Base-by-base conservation (phyloP, 2,888 invertebrate species). In the Ophion slaviceki region DNA sequence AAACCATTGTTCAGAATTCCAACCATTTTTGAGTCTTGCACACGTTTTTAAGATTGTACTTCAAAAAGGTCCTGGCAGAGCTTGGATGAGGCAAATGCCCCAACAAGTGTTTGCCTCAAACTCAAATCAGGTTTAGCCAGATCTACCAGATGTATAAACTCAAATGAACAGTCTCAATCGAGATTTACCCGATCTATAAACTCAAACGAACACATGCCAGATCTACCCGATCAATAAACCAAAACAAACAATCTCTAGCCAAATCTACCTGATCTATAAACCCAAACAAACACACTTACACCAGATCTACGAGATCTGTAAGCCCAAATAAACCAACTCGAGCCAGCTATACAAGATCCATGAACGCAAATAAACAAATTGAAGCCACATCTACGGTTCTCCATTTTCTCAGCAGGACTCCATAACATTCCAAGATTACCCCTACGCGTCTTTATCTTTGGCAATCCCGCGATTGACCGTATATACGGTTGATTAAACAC, bases 401-500 rank as follows among this genome's bases (percentile, higher is more conserved):
- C 2, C 11, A 70, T 53, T 53, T 8, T 4, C 70, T 28, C 47
- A 70, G 53, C 53, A 53, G 3, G 14, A 53, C 17, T 8, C 70
- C n/a, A 24, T 20, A 11, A 67, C 40, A 57, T 57, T 6, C 36
- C 36, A 36, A 36, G 36, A 36, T 20, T 36, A 59, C 14, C 40
- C 10, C 36, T n/a, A 59, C n/a, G 14, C 32, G 45, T 62, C 45
- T 62, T 24, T 3, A 14, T 62, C 11, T 20, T 66, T 66, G 20
- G 20, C 36, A 47, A 76, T 66, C 32, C 53, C 17, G 36, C 20
- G 57, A 57, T 57, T 66, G 36, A 32, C 36, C 14, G 36, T 14
- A 57, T 28, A 20, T 36, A 3, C 7, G 36, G 24, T n/a, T 66
- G 66, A 76, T 76, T 53, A 66, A 76, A 57, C n/a, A 57, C 66